Evolutionary conservation across 2,797 vertebrate genomes (phyloP).

Genomic region (Aldrovandia affinis): DNA sequence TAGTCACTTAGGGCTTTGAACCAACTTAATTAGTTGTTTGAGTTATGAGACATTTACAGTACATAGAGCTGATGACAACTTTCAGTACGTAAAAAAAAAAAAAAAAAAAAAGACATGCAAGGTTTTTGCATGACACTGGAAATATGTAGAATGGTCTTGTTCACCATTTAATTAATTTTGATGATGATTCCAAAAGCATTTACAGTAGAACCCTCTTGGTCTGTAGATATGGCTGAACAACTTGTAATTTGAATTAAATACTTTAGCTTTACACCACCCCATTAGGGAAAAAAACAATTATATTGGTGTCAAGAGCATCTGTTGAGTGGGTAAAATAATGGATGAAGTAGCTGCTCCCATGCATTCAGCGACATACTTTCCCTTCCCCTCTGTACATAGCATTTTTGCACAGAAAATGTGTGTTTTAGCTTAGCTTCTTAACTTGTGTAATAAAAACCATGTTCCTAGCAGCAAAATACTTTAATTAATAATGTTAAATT

Average conservation of each 20-base stretch:
- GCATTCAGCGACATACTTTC: background rate
- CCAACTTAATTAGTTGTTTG: background rate
- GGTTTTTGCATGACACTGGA: background rate
- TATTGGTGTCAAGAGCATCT: background rate
- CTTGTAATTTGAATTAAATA: background rate
- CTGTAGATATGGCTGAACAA: background rate
- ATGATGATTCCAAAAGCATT: background rate
- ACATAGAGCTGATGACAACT: background rate
- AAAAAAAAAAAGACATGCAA: background rate
- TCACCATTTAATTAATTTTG: background rate
- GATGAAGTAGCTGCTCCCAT: background rate
- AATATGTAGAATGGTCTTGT: background rate
- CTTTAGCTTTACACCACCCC: background rate
- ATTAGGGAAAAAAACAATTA: background rate
- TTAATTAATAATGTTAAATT: slow-evolving; percentile 43
- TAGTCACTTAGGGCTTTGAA: background rate
- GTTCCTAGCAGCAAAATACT: slow-evolving; percentile 33
- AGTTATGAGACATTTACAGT: background rate
- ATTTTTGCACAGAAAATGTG: slow-evolving; percentile 19
- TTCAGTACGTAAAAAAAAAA: no score
- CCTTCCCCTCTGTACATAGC: background rate
- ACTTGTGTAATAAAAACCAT: slow-evolving; percentile 7
- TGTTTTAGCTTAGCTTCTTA: slow-evolving; percentile 24
- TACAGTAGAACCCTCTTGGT: background rate
- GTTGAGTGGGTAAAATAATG: background rate